Conservation (phyloP, 2,113 vertebrate species). For the Aspidoscelis tigris region DNA sequence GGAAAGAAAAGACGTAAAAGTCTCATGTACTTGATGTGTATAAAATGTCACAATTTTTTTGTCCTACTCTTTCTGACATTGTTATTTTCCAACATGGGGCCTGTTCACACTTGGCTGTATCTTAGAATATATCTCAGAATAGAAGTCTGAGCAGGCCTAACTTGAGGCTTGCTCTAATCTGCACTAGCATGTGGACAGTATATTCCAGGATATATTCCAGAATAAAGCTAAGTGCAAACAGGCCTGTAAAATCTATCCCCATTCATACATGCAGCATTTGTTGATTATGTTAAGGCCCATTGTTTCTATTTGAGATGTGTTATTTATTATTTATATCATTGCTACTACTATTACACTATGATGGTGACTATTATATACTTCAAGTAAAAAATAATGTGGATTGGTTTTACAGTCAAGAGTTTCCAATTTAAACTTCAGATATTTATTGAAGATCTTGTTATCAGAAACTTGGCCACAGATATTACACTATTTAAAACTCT, state of each 20-base stretch:
- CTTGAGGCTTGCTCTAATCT: constrained; percentile 10
- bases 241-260: no score
- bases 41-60: constrained; percentile 63
- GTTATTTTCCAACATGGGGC: constrained; percentile 55
- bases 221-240: no score
- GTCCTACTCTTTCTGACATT: constrained; percentile 48
- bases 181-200: no score
- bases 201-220: no score
- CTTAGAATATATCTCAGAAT: not conserved
- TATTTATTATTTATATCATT: not conserved
- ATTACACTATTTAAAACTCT: not conserved
- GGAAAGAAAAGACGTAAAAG: no score
- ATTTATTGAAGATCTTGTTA: no score
- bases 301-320: constrained; percentile 36
- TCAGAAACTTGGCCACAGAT: no score
- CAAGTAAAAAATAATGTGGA: not conserved
- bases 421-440: no score
- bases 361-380: no score
- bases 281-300: constrained; percentile 57
- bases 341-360: no score
- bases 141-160: constrained; percentile 24
- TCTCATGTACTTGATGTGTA: constrained; percentile 41
- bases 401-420: no score
- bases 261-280: constrained; percentile 15
- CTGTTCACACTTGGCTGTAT: no score